Evolutionary conservation across 1,140 invertebrate species (phyloP).

Genomic region (Drosophila auraria): DNA sequence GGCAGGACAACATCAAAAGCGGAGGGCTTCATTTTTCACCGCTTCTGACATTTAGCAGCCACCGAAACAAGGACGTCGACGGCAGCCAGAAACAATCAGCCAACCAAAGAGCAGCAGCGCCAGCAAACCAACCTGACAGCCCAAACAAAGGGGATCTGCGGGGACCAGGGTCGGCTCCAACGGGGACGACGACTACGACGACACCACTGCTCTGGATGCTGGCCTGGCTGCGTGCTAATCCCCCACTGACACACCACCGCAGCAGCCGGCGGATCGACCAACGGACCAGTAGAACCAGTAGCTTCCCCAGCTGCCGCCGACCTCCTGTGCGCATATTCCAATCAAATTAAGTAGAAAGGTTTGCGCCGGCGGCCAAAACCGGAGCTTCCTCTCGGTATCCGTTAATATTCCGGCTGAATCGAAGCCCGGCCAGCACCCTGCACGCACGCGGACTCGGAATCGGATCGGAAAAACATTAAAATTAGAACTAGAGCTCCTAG

Average conservation of each 20-base stretch:
- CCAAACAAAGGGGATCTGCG: constrained; percentile 11
- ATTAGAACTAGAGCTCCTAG: neutral
- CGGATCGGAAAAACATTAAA: constrained; percentile 4
- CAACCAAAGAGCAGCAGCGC: constrained; percentile 72
- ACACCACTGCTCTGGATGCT: constrained; percentile 3
- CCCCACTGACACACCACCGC: constrained; percentile 48
- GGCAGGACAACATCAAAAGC: constrained; percentile 70
- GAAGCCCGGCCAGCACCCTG: constrained; percentile 13
- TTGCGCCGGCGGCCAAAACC: constrained; percentile 32
- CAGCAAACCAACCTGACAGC: constrained; percentile 67
- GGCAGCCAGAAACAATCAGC: constrained; percentile 76
- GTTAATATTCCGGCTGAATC: constrained; percentile 26
- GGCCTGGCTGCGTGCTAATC: constrained; percentile 57
- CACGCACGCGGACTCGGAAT: constrained; percentile 12
- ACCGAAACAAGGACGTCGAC: constrained; percentile 44
- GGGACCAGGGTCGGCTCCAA: constrained; percentile 4
- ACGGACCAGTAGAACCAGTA: constrained; percentile 23
- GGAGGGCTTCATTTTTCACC: constrained; percentile 79
- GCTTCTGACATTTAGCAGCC: constrained; percentile 81
- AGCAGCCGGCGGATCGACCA: constrained; percentile 43
- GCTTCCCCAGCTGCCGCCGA: constrained; percentile 20
- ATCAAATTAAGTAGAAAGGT: constrained; percentile 81
- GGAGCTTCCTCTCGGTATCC: constrained; percentile 27
- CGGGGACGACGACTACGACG: neutral
- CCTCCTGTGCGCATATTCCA: constrained; percentile 75